Percentiles rank a stretch among this genome's conserved stretches.
Conservation (phyloP, 2,113 vertebrate species). For the Gnathonemus echidnorhynchus region DNA sequence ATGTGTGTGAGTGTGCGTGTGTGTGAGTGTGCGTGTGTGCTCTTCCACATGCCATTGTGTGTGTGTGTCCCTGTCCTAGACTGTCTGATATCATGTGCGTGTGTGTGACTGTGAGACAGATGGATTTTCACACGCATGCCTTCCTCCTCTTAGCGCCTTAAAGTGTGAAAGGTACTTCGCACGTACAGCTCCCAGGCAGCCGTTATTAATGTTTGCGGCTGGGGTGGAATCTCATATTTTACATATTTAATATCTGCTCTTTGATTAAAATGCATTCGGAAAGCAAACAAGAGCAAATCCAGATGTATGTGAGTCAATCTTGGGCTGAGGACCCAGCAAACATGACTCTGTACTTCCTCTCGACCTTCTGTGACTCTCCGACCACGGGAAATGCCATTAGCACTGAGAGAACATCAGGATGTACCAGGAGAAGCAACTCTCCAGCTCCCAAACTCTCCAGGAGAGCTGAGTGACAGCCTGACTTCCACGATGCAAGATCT, state of each 20-base stretch:
- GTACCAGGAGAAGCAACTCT: not conserved
- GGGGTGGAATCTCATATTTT: not conserved
- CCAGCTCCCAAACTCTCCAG: not conserved
- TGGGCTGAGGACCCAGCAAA: not conserved
- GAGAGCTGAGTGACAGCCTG: not conserved
- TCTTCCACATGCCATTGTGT: not conserved
- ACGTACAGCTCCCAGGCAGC: not conserved
- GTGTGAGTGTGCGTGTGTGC: not conserved
- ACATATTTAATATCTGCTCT: not conserved
- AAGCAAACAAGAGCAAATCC: not conserved
- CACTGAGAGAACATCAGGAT: not conserved
- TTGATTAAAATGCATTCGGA: not conserved
- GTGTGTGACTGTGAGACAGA: not conserved
- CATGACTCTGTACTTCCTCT: not conserved
- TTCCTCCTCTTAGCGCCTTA: not conserved
- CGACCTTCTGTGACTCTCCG: not conserved
- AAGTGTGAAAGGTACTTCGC: not conserved
- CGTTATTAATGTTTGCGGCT: not conserved
- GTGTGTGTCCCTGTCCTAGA: not conserved
- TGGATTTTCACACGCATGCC: not conserved
- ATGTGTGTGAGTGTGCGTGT: not conserved
- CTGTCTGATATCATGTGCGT: not conserved
- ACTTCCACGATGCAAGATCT: not conserved
- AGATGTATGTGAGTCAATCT: conserved; percentile 2
- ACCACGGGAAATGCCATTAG: not conserved